These are phyloP conservation scores for Battus philenor DNA, from an alignment of 1,140 invertebrate species.

Conservation along the genomic window DNA sequence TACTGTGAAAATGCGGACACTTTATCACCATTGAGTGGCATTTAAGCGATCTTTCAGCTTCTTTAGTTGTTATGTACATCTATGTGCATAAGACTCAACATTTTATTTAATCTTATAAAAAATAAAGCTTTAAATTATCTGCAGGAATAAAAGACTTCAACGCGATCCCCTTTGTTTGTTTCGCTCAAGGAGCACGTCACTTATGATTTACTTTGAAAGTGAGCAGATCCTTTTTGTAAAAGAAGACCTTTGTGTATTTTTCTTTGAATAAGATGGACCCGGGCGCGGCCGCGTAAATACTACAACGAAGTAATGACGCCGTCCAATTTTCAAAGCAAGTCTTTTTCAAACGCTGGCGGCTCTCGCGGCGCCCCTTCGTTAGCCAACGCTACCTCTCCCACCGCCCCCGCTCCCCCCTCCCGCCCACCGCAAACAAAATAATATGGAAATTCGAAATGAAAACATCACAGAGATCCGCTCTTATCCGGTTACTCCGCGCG, in stretches of 20 bases:
- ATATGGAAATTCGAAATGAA: constrained; percentile 63
- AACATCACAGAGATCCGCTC: constrained; percentile 44
- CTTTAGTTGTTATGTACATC: too few species aligned
- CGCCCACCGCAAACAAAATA: constrained; percentile 40
- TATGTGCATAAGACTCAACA: too few species aligned
- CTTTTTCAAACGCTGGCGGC: constrained; percentile 29
- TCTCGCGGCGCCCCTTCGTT: constrained; percentile 41
- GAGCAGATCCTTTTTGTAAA: constrained; percentile 10
- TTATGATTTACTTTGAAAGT: constrained; percentile 12
- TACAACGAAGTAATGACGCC: constrained; percentile 44
- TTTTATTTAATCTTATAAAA: not conserved
- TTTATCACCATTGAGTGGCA: too few species aligned
- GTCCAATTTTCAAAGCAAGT: constrained; percentile 45
- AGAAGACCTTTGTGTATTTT: constrained; percentile 12
- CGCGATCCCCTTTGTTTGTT: constrained; percentile 14
- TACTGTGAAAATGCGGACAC: too few species aligned
- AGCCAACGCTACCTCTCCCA: constrained; percentile 25
- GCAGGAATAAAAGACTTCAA: constrained; percentile 31
- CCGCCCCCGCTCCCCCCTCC: constrained; percentile 14
- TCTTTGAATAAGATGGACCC: constrained; percentile 7
- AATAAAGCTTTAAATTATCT: not conserved
- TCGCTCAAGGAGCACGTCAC: constrained; percentile 1
- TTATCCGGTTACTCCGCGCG: constrained; percentile 33
- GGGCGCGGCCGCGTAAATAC: constrained; percentile 30
- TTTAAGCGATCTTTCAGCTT: too few species aligned